phyloP scores from a whole-genome alignment of 2,888 invertebrate species.

The Nomada lathburiana region DNA sequence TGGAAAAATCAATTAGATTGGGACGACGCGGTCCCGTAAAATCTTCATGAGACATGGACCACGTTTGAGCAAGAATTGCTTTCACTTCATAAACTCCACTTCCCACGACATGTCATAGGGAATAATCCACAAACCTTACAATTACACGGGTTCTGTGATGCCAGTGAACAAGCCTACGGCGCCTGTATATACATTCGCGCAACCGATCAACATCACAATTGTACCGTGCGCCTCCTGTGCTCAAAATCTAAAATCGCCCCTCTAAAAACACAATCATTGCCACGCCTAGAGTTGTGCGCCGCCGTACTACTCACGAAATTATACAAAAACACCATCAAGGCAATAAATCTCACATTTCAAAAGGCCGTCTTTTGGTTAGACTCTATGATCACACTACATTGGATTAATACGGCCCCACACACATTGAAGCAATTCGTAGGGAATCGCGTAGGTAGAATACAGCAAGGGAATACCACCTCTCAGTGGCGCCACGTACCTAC shows the following conservation, averaged over 20 bases:
- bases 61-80: neutral
- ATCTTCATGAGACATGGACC: neutral
- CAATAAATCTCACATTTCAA: neutral
- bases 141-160: neutral
- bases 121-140: neutral
- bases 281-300: slow-evolving; percentile 5
- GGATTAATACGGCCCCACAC: neutral
- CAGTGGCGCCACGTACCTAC: neutral
- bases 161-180: neutral
- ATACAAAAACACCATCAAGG: neutral
- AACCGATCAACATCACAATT: neutral
- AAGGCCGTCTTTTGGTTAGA: neutral
- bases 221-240: neutral
- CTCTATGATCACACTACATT: neutral
- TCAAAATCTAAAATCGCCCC: neutral
- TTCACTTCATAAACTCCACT: neutral
- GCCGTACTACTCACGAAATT: neutral
- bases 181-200: neutral
- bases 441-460: neutral
- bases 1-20: slow-evolving; percentile 3
- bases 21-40: slow-evolving; percentile 5
- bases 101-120: neutral
- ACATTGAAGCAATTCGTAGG: neutral
- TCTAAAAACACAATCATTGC: neutral
- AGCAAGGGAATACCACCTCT: neutral